phyloP scores from a whole-genome alignment of 2,888 invertebrate genomes.

The Malthinus flaveolus region DNA sequence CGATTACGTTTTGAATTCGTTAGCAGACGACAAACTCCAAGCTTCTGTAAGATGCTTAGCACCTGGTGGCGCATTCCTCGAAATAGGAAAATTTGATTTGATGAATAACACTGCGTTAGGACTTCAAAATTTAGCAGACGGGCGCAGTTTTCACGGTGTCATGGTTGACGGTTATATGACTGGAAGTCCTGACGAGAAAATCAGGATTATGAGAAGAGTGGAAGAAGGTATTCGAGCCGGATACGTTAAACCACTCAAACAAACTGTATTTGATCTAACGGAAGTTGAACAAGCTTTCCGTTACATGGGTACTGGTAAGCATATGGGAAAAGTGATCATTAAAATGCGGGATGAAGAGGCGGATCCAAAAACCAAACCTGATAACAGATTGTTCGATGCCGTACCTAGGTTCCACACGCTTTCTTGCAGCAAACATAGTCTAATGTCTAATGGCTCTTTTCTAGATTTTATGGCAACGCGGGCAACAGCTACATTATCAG shows the following conservation, averaged over 20 bases:
- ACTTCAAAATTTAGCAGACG: constrained; percentile 71
- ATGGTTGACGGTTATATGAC: constrained; percentile 70
- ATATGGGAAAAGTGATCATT: constrained; percentile 73
- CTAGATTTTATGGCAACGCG: constrained; percentile 59
- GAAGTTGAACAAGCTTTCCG: constrained; percentile 75
- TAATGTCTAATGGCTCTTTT: constrained; percentile 7
- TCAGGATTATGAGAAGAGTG: constrained; percentile 53
- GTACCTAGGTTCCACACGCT: constrained; percentile 31
- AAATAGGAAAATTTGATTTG: constrained; percentile 86
- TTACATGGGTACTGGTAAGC: constrained; percentile 70
- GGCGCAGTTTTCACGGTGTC: constrained; percentile 77
- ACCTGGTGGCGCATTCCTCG: constrained; percentile 70
- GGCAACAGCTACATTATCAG: constrained; percentile 64
- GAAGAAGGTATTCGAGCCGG: constrained; percentile 63
- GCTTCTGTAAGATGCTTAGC: constrained; percentile 68
- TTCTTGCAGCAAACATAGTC: no score
- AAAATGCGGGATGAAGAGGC: constrained; percentile 49
- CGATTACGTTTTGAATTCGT: constrained; percentile 87
- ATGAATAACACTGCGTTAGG: constrained; percentile 66
- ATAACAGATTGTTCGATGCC: constrained; percentile 26
- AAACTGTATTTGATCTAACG: constrained; percentile 65
- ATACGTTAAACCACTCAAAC: constrained; percentile 69
- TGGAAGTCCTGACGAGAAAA: constrained; percentile 55
- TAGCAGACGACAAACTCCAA: constrained; percentile 88
- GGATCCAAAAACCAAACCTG: constrained; percentile 47